Base-by-base conservation (phyloP, 2,113 vertebrate species). In the Planiliza haematocheilus region DNA sequence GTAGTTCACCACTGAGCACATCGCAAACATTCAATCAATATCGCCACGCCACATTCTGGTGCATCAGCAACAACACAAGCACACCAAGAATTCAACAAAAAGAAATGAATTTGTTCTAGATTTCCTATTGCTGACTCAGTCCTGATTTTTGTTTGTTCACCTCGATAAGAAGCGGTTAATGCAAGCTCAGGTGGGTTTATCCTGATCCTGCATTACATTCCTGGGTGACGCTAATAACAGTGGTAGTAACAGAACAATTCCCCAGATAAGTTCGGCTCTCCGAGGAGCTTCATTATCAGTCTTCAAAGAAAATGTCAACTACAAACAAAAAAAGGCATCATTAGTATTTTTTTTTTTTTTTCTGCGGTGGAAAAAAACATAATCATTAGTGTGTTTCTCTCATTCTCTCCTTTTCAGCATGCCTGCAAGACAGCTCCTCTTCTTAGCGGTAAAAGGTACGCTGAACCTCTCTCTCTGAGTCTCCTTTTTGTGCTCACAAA, bases 301-400 rank as follows among this genome's bases (percentile, higher is more conserved):
- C 82, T 86, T 79, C 81, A 87, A 82, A 87, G 82, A 60, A 91
- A 87, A 88, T 82, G 79, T 81, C 73, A 86, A 70, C 72, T 72
- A 72, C 60, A 83, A 81, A 80, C 55, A 70, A 67, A 71, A 45
- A 78, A 77, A 85, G n/a, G 41, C 75, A 81, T 83, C 81, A 83
- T 77, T 86, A 87, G 80, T 73, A 66, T 74, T 68, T 80, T 77
- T 80, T 78, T 77, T 52, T 64, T 18, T 72, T 30, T n/a, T n/a
- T n/a, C 39, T 43, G 13, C 56, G 37, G 52, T 1, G 8, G 37
- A 73, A 80, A 77, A 78, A 21, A 11, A 50, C 56, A 70, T 11
- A 78, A 82, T 86, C 82, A 88, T 84, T 85, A 77, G 64, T 63
- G 76, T 77, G 56, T 77, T 53, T 65, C 70, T 65, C 50, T 43